phyloP scores from a whole-genome alignment of 1,140 invertebrate genomes.

The Zaprionus ornatus region DNA sequence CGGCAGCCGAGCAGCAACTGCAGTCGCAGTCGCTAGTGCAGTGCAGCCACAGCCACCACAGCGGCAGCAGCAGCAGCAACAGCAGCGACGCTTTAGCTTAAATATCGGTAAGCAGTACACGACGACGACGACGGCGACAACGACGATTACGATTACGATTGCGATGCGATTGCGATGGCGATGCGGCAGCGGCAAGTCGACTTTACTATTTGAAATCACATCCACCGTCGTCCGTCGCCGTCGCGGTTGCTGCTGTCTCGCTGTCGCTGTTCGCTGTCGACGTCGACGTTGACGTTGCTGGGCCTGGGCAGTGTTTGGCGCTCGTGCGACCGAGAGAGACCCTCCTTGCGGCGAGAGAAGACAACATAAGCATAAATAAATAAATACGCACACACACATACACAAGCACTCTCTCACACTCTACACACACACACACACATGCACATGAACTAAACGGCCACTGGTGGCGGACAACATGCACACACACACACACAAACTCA shows the following conservation, averaged over 20 bases:
- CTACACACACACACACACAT: conserved; percentile 12
- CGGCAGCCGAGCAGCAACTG: neutral
- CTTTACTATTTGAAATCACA: conserved; percentile 75
- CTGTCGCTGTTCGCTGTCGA: conserved; percentile 12
- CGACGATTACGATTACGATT: conserved; percentile 31
- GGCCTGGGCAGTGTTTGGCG: conserved; percentile 45
- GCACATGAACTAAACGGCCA: conserved; percentile 48
- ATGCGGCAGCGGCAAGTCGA: conserved; percentile 75
- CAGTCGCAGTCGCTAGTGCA: neutral
- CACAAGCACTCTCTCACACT: conserved; percentile 37
- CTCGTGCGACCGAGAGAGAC: conserved; percentile 38
- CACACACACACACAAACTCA: conserved; percentile 2
- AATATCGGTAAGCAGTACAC: neutral
- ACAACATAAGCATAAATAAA: conserved; percentile 54
- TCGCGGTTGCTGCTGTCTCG: conserved; percentile 27
- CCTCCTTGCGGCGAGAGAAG: conserved; percentile 32
- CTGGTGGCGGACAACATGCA: conserved; percentile 38
- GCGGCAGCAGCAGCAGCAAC: neutral
- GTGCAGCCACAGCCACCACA: neutral
- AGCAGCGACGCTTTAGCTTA: conserved; percentile 2
- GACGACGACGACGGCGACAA: conserved; percentile 7
- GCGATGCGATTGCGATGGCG: conserved; percentile 57
- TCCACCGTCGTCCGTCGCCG: conserved; percentile 43
- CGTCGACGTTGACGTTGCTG: neutral
- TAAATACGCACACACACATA: conserved; percentile 38